phyloP scores from a whole-genome alignment of 2,888 invertebrate species.

The Eurois occulta region DNA sequence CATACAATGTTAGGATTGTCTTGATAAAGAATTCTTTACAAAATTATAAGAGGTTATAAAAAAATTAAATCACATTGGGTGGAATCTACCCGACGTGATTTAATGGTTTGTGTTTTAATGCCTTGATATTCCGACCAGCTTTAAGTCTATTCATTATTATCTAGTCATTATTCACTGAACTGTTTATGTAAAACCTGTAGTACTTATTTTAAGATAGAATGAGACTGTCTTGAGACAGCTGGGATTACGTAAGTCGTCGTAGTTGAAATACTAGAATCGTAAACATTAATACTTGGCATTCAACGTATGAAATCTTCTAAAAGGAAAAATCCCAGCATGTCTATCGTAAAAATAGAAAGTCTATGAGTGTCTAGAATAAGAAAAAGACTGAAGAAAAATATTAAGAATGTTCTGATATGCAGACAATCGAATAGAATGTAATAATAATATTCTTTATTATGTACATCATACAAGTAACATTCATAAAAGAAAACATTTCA shows the following conservation, averaged over 20 bases:
- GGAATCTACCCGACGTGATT: not conserved
- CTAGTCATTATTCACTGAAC: not conserved
- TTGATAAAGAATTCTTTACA: not conserved
- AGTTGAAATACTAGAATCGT: constrained; percentile 17
- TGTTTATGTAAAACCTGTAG: not conserved
- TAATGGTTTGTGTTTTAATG: not conserved
- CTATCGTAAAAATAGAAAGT: not conserved
- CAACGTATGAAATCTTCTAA: not conserved
- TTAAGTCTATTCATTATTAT: not conserved
- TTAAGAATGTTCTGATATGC: too few relatives aligned
- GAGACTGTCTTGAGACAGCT: not conserved
- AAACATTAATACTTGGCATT: constrained; percentile 21
- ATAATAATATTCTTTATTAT: too few relatives aligned
- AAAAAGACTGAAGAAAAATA: not conserved
- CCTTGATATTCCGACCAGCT: not conserved
- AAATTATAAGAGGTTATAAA: not conserved
- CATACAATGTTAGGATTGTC: not conserved
- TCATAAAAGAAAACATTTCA: too few relatives aligned
- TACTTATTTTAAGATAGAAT: not conserved
- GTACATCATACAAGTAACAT: too few relatives aligned
- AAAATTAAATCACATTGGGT: not conserved
- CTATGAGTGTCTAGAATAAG: not conserved
- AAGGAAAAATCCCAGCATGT: constrained; percentile 17
- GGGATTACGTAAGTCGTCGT: constrained; percentile 15
- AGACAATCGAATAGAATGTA: too few relatives aligned